Percentiles rank a stretch among this genome's conserved stretches.
Conservation (phyloP, 2,113 vertebrate genomes). For the Atractosteus spatula region DNA sequence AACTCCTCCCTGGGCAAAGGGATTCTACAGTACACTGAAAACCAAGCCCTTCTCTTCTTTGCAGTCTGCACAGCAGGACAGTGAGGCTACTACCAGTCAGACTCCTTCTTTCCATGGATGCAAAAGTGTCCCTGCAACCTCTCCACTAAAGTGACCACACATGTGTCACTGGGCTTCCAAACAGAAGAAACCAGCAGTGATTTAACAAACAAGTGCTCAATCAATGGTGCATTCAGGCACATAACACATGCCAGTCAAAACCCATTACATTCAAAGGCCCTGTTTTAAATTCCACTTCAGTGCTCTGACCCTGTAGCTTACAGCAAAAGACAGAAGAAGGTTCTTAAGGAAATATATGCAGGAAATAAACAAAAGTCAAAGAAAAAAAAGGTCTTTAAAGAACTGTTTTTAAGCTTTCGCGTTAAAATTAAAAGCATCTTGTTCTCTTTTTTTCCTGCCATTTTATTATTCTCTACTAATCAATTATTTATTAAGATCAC, state of each 20-base stretch:
- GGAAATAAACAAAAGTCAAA: constrained; percentile 10
- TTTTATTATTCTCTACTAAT: constrained; percentile 49
- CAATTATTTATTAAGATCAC: constrained; percentile 65
- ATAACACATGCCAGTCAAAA: constrained; percentile 87
- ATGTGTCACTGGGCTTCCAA: constrained; percentile 64
- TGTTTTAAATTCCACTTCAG: constrained; percentile 80
- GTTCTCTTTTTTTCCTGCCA: neutral
- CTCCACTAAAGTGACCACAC: constrained; percentile 59
- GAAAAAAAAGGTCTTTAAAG: constrained; percentile 37
- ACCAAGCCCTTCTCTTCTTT: constrained; percentile 11
- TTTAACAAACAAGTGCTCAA: constrained; percentile 88
- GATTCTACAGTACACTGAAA: neutral
- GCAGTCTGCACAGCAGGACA: neutral
- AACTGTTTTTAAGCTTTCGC: constrained; percentile 50
- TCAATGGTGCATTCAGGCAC: constrained; percentile 80
- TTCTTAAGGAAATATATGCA: constrained; percentile 60
- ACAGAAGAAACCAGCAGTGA: constrained; percentile 73
- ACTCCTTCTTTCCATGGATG: neutral
- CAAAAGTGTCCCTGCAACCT: neutral
- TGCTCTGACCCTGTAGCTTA: constrained; percentile 72
- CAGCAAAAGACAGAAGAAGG: constrained; percentile 67
- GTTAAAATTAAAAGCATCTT: constrained; percentile 59
- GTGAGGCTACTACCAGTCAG: neutral
- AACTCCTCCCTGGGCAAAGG: too few relatives aligned
- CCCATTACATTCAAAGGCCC: constrained; percentile 78